These are phyloP conservation scores for Erpetoichthys calabaricus DNA, from an alignment of 2,797 vertebrate species.

Conservation along the genomic window DNA sequence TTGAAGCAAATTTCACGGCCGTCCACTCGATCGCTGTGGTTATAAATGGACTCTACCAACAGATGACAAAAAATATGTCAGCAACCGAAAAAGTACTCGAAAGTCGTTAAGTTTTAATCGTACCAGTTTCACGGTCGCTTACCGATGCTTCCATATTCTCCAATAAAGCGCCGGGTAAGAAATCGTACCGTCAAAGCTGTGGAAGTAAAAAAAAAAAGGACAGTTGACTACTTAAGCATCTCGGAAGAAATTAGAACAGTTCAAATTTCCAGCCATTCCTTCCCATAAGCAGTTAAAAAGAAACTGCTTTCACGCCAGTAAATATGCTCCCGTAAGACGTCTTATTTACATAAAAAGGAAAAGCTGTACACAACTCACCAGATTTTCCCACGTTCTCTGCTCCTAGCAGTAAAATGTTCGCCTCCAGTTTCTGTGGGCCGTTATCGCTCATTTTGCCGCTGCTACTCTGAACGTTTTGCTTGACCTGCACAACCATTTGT, in stretches of 20 bases:
- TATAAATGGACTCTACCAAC: constrained; percentile 40
- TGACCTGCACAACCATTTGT: constrained; percentile 36
- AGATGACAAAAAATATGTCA: background rate
- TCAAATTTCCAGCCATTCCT: too few relatives aligned
- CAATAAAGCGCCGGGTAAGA: constrained; percentile 42
- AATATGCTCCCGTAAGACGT: too few relatives aligned
- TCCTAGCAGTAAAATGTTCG: constrained; percentile 43
- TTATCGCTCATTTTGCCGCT: constrained; percentile 26
- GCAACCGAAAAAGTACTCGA: background rate
- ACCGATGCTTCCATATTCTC: constrained; percentile 48
- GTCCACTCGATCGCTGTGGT: constrained; percentile 34
- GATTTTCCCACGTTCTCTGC: constrained; percentile 46
- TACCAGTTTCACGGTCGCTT: constrained; percentile 4
- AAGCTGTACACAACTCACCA: constrained; percentile 21
- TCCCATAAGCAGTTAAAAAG: too few relatives aligned
- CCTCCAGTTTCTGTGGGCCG: constrained; percentile 35
- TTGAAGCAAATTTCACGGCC: constrained; percentile 38
- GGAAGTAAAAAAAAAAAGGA: background rate
- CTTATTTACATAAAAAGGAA: too few relatives aligned
- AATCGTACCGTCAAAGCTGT: constrained; percentile 44
- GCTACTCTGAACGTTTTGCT: constrained; percentile 14
- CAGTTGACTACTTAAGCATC: too few relatives aligned
- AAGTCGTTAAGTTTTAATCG: background rate
- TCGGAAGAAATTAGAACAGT: too few relatives aligned
- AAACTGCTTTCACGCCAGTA: too few relatives aligned